Evolutionary conservation across 2,797 vertebrate species (phyloP).

Genomic region (Cuniculus paca): DNA sequence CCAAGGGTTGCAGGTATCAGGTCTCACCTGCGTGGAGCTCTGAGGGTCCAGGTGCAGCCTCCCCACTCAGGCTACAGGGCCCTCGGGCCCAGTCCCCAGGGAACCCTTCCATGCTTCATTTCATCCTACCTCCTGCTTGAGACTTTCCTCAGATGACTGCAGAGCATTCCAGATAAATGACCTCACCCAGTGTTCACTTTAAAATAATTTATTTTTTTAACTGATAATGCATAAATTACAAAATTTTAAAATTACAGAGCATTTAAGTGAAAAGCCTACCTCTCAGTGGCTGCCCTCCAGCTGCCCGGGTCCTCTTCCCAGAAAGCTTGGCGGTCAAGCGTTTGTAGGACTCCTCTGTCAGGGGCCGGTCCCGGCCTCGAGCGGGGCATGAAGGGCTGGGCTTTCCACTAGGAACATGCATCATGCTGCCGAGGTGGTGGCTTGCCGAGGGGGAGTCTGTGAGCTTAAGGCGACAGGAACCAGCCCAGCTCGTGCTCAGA

Average conservation of each 20-base stretch:
- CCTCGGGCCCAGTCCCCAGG: not conserved
- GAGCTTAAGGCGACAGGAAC: not conserved
- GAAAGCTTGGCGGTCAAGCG: not conserved
- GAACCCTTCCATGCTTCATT: not conserved
- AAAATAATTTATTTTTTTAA: not conserved
- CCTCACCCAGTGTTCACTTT: constrained; percentile 2
- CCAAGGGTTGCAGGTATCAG: not conserved
- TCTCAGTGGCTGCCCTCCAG: not conserved
- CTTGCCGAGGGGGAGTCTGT: not conserved
- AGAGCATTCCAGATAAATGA: not conserved
- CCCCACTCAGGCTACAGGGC: not conserved
- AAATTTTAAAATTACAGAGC: not conserved
- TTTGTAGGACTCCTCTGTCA: not conserved
- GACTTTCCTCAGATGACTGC: not conserved
- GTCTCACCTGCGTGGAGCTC: too few relatives aligned
- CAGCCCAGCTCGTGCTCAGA: not conserved
- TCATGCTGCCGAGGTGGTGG: not conserved
- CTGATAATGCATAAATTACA: not conserved
- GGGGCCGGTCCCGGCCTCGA: not conserved
- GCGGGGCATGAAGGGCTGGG: not conserved
- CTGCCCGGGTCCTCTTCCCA: not conserved
- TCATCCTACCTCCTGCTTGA: not conserved
- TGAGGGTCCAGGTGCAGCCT: not conserved
- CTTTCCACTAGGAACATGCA: not conserved
- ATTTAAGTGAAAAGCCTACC: not conserved